A percentile compares a stretch with the other conserved stretches of the same genome.
phyloP scores from a whole-genome alignment of 2,113 vertebrate genomes.

The Myodes glareolus region DNA sequence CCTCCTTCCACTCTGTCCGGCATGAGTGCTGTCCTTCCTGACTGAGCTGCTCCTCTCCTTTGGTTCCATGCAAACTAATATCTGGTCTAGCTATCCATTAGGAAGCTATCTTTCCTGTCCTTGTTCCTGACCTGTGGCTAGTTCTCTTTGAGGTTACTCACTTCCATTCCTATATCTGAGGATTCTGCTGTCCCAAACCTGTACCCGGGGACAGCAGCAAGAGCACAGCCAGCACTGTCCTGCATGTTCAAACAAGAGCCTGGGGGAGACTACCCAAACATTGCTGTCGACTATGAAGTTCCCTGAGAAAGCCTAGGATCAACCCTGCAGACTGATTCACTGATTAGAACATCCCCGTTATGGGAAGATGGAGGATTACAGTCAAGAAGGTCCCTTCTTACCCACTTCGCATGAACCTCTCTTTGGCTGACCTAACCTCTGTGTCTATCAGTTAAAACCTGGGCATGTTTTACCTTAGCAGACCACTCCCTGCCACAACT shows the following conservation, averaged over 20 bases:
- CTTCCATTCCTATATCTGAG: not conserved
- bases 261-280: not conserved
- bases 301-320: not conserved
- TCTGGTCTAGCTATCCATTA: not conserved
- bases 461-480: not conserved
- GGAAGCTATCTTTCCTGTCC: not conserved
- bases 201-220: not conserved
- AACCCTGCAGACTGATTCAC: not conserved
- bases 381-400: not conserved
- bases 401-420: not conserved
- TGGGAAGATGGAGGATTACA: not conserved
- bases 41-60: not conserved
- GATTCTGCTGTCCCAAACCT: not conserved
- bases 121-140: not conserved
- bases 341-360: not conserved
- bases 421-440: not conserved
- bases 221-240: not conserved
- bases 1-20: not conserved
- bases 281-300: not conserved
- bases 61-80: not conserved
- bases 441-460: not conserved
- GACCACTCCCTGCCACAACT: not conserved
- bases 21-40: accelerated
- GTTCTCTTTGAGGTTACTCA: not conserved
- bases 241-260: not conserved